Conservation (phyloP, 2,888 invertebrate genomes). For the Argyresthia albistria region DNA sequence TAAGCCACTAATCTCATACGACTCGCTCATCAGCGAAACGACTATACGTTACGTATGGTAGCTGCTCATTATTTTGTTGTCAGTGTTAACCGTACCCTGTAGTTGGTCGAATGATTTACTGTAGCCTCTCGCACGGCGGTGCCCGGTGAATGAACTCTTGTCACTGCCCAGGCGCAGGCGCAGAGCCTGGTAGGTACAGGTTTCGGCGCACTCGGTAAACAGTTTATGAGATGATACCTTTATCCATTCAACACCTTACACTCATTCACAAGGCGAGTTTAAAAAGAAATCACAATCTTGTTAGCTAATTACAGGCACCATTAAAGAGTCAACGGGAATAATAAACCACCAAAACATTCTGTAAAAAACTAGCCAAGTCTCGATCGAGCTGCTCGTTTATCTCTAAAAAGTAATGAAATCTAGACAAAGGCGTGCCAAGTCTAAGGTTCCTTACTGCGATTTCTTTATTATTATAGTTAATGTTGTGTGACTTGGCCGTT, state of each 20-base stretch:
- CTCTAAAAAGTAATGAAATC: too few relatives aligned
- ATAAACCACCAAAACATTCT: too few relatives aligned
- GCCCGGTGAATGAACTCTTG: slow-evolving; percentile 63
- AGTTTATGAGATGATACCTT: slow-evolving; percentile 37
- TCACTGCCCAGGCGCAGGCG: slow-evolving; percentile 27
- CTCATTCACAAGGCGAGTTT: slow-evolving; percentile 20
- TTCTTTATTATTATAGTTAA: too few relatives aligned
- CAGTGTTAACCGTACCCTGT: slow-evolving; percentile 14
- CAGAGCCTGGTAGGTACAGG: slow-evolving; percentile 32
- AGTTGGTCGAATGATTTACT: slow-evolving; percentile 48
- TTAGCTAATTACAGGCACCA: slow-evolving; percentile 9
- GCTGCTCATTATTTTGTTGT: slow-evolving; percentile 34
- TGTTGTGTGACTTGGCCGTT: too few relatives aligned
- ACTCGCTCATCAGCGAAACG: too few relatives aligned
- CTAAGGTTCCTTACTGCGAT: too few relatives aligned
- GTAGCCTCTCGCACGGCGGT: neutral
- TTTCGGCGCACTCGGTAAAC: slow-evolving; percentile 54
- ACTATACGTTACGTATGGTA: too few relatives aligned
- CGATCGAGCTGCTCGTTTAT: too few relatives aligned
- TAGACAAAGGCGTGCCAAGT: too few relatives aligned
- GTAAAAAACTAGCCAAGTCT: too few relatives aligned
- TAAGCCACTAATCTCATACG: too few relatives aligned
- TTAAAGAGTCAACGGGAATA: slow-evolving; percentile 15
- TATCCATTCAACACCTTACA: neutral
- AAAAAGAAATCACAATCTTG: slow-evolving; percentile 9